Conservation (phyloP, 2,888 invertebrate species). For the Alentia gelatinosa region DNA sequence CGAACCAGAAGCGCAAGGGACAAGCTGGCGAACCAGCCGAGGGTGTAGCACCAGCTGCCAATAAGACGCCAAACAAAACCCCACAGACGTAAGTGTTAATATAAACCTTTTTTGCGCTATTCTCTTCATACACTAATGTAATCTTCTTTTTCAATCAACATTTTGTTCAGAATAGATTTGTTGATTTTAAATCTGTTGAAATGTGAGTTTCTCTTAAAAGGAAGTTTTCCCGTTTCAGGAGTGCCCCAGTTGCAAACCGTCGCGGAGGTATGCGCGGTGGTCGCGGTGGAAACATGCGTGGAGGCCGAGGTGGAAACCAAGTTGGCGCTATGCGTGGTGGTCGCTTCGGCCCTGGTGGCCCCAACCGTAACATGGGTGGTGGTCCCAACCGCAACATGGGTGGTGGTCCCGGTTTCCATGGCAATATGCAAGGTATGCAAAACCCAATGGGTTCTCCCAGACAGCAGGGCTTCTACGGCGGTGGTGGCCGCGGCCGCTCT, state of each 20-base stretch:
- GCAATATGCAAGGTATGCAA: slow-evolving; percentile 7
- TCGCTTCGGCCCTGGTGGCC: not conserved
- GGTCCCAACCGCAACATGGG: not conserved
- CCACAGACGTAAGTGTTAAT: not conserved
- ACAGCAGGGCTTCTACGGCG: not conserved
- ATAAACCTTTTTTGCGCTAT: not conserved
- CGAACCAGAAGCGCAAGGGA: slow-evolving; percentile 13
- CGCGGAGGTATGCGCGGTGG: not conserved
- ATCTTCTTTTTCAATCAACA: not conserved
- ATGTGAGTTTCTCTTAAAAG: not conserved
- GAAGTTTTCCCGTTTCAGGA: no score
- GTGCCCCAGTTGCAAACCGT: not conserved
- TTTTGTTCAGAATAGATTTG: no score
- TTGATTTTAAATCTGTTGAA: no score
- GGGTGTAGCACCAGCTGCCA: not conserved
- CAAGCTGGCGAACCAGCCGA: not conserved
- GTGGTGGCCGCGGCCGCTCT: not conserved
- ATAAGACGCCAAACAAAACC: slow-evolving; percentile 7
- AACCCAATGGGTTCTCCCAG: not conserved
- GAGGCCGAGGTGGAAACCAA: not conserved
- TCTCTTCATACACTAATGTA: not conserved
- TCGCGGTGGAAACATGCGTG: not conserved
- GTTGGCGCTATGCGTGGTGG: not conserved
- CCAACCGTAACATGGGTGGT: not conserved
- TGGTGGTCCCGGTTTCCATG: slow-evolving; percentile 29